phyloP scores from a whole-genome alignment of 2,888 invertebrate species.

The Trachelus iudaicus region DNA sequence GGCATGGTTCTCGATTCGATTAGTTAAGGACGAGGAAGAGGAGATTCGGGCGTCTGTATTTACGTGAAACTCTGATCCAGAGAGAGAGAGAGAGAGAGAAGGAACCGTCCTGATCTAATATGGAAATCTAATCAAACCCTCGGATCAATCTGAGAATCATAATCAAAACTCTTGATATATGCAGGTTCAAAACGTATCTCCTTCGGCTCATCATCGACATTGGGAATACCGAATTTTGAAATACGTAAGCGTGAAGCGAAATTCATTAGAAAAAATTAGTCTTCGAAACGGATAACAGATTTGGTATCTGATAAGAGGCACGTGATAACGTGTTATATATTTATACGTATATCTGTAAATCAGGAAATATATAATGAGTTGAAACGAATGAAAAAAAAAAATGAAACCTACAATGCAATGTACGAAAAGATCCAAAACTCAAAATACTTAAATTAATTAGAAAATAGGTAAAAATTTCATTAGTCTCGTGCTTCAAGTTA shows the following conservation, averaged over 20 bases:
- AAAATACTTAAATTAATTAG: background rate
- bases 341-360: too few species aligned
- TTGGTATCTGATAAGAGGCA: too few species aligned
- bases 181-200: background rate
- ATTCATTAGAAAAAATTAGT: background rate
- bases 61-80: background rate
- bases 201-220: background rate
- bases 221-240: background rate
- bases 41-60: background rate
- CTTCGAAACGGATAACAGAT: too few species aligned
- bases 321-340: too few species aligned
- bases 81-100: background rate
- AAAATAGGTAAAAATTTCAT: background rate
- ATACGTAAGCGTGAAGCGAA: background rate
- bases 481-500: background rate
- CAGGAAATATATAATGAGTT: too few species aligned
- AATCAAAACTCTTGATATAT: background rate
- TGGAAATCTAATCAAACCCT: background rate
- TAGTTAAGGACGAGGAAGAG: background rate
- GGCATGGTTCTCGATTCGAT: too few species aligned
- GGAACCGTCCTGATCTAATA: background rate
- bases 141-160: background rate
- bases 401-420: background rate
- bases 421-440: background rate
- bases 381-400: too few species aligned